phyloP scores from a whole-genome alignment of 2,113 vertebrate species.

The Heliornis fulica region DNA sequence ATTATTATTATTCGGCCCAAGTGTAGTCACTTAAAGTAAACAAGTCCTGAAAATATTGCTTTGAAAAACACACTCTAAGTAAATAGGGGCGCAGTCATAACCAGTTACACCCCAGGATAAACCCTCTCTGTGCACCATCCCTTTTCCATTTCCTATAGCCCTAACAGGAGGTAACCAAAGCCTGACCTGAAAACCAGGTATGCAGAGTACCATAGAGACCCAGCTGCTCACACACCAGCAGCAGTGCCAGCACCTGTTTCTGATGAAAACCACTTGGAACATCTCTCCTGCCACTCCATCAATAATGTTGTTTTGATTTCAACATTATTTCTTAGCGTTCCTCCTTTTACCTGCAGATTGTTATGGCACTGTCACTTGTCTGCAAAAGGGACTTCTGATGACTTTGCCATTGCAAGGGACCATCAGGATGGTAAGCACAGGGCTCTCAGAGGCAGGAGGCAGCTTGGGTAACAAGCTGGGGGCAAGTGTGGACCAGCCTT shows the following conservation, averaged over 20 bases:
- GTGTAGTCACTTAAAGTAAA: not conserved
- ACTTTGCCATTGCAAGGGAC: not conserved
- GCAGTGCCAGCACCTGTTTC: not conserved
- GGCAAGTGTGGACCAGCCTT: not conserved
- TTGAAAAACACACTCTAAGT: not conserved
- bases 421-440: rapidly evolving
- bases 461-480: not conserved
- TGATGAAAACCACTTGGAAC: not conserved
- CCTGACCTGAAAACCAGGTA: not conserved
- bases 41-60: not conserved
- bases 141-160: not conserved
- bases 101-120: not conserved
- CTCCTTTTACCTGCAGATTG: not conserved
- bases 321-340: not conserved
- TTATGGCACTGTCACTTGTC: not conserved
- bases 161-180: not conserved
- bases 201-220: rapidly evolving
- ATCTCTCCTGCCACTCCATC: not conserved
- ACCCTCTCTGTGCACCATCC: not conserved
- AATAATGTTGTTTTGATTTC: not conserved
- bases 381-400: not conserved
- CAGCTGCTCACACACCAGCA: not conserved
- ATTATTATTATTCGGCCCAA: not conserved
- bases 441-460: rapidly evolving
- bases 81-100: not conserved